These are phyloP conservation scores for Leptopilina boulardi DNA, from an alignment of 1,140 invertebrate genomes.

Conservation along the genomic window DNA sequence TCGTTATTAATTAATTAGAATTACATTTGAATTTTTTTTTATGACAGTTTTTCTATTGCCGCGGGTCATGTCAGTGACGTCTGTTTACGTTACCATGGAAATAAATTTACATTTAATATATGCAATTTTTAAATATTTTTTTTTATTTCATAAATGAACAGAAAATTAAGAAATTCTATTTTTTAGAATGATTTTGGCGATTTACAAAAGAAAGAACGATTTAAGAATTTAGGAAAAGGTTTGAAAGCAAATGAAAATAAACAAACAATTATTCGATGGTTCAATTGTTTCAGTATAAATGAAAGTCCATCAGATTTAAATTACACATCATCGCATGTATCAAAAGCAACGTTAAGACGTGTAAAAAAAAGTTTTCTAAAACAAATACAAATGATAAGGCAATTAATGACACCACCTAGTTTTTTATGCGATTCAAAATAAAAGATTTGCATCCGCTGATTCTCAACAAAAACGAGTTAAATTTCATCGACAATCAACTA, in stretches of 20 bases:
- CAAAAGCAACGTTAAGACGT: constrained; percentile 57
- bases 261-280: neutral
- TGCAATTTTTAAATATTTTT: too few species aligned
- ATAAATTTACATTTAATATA: too few species aligned
- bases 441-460: neutral
- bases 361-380: constrained; percentile 45
- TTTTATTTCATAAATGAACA: too few species aligned
- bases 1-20: too few species aligned
- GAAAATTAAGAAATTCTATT: neutral
- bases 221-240: neutral
- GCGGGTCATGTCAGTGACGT: too few species aligned
- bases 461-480: neutral
- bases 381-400: constrained; percentile 34
- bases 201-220: constrained; percentile 6
- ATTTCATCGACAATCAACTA: neutral
- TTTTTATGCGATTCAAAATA: too few species aligned
- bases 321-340: constrained; percentile 36
- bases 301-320: neutral
- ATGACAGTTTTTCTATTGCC: too few species aligned
- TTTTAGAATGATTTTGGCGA: neutral
- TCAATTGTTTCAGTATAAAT: neutral
- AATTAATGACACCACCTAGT: constrained; percentile 61
- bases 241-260: neutral
- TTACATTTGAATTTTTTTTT: too few species aligned
- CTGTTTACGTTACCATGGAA: too few species aligned